Evolutionary conservation across 92 coral and sea anemone genomes (phyloP), one percentile per base, ranked within the genome.

Genomic region (Umimayanthus kanabou): DNA sequence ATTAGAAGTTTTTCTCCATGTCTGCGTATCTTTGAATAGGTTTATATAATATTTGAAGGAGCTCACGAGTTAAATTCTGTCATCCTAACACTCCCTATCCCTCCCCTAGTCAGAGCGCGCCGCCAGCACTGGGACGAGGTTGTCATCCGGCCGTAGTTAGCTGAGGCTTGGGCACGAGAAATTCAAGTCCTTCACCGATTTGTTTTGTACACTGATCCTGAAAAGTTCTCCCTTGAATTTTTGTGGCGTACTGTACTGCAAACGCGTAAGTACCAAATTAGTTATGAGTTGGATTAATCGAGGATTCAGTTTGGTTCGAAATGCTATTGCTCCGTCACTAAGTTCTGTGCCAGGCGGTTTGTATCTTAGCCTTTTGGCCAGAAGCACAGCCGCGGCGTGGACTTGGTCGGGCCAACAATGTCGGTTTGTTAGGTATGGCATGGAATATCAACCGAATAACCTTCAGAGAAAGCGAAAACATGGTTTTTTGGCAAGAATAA

Each of bases 401-500:
- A 9, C 67, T 3, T 80, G 66, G 64, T n/a, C 29, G 77, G 84
- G 91, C 15, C 98, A 95, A 75, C 93, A 95, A 20, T 93, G 89
- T 87, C 96, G 99, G 37, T 95, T 88, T 89, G 94, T 89, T 23
- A 91, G 98, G 57, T 93, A 42, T 81, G 99, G 99, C 22, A 97
- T 93, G 96, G 99, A 97, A 92, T 97, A 97, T 85, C 97, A 92
- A 55, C 97, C 99, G 9, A 97, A 95, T 25, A 95, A 96, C 26
- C 89, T 97, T 55, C 98, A 95, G 90, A 92, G 99, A 55, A 97
- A 95, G 87, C 80, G 98, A 88, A 97, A 95, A 83, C 98, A 97
- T 89, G 99, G 98, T 30, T 97, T 95, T 90, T 71, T 97, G 66
- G 97, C 94, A 22, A 89, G 99, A 61, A 84, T 93, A 57, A 90